phyloP scores from a whole-genome alignment of 2,888 invertebrate genomes.

The Brachyopa scutellaris region DNA sequence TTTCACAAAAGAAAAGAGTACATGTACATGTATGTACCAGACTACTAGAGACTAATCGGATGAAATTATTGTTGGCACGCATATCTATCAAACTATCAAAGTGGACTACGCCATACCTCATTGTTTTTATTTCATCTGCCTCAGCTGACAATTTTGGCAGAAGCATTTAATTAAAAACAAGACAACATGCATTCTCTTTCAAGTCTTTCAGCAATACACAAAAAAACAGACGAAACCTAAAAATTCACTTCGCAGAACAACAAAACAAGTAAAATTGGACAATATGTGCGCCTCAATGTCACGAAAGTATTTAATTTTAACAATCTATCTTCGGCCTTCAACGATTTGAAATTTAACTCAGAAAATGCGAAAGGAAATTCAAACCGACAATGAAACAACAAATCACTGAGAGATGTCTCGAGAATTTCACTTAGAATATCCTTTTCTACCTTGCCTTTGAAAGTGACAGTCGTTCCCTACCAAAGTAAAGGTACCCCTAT shows the following conservation, averaged over 20 bases:
- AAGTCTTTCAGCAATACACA: background rate
- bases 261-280: conserved; percentile 14
- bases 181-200: conserved; percentile 22
- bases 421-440: conserved; percentile 24
- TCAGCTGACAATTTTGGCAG: conserved; percentile 48
- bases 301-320: conserved; percentile 11
- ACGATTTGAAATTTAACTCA: conserved; percentile 18
- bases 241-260: background rate
- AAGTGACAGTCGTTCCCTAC: background rate
- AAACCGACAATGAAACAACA: conserved; percentile 9
- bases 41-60: background rate
- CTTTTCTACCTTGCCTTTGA: conserved; percentile 1
- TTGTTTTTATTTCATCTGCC: conserved; percentile 23
- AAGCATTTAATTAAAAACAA: conserved; percentile 44
- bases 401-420: conserved; percentile 20
- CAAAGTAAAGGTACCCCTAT: conserved; percentile 8
- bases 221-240: background rate
- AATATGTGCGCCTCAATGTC: conserved; percentile 43
- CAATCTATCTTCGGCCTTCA: background rate
- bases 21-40: background rate
- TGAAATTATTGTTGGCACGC: conserved; percentile 55
- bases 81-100: conserved; percentile 38
- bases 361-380: conserved; percentile 1
- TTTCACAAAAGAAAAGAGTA: background rate
- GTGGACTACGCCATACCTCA: conserved; percentile 8